A percentile compares a stretch with the other conserved stretches of the same genome.
phyloP scores from a whole-genome alignment of 2,888 invertebrate species.

The Cataglyphis cursor region DNA sequence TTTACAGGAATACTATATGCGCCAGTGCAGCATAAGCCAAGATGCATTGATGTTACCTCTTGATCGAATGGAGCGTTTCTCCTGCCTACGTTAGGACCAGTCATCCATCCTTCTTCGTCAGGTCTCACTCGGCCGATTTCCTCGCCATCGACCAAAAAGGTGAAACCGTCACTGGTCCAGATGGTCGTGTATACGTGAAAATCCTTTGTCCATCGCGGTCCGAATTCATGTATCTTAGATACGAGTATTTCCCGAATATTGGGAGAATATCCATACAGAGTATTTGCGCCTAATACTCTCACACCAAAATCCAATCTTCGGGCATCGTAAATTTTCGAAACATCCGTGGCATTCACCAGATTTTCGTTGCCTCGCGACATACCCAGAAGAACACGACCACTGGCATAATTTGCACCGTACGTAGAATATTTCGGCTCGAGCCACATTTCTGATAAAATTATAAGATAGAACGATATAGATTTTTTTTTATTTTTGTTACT shows the following conservation, averaged over 20 bases:
- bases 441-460: constrained; percentile 84
- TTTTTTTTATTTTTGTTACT: not conserved
- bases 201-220: constrained; percentile 82
- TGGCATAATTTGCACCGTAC: constrained; percentile 81
- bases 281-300: constrained; percentile 69
- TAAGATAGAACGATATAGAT: not conserved
- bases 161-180: constrained; percentile 87
- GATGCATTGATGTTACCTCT: constrained; percentile 87
- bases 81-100: constrained; percentile 1
- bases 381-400: constrained; percentile 88
- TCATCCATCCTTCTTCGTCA: constrained; percentile 67
- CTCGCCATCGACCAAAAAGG: constrained; percentile 77
- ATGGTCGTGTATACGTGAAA: constrained; percentile 88
- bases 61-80: constrained; percentile 92
- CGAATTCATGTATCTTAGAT: constrained; percentile 59
- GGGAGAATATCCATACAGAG: not conserved
- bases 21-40: not conserved
- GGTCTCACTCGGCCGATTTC: constrained; percentile 75
- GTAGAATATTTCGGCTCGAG: constrained; percentile 81
- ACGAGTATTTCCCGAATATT: constrained; percentile 75
- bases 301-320: constrained; percentile 82
- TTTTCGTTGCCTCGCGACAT: constrained; percentile 87
- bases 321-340: constrained; percentile 71
- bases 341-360: constrained; percentile 65
- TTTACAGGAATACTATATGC: not conserved